These are phyloP conservation scores for Bombus breviceps DNA, from an alignment of 1,140 invertebrate species.

Conservation along the genomic window DNA sequence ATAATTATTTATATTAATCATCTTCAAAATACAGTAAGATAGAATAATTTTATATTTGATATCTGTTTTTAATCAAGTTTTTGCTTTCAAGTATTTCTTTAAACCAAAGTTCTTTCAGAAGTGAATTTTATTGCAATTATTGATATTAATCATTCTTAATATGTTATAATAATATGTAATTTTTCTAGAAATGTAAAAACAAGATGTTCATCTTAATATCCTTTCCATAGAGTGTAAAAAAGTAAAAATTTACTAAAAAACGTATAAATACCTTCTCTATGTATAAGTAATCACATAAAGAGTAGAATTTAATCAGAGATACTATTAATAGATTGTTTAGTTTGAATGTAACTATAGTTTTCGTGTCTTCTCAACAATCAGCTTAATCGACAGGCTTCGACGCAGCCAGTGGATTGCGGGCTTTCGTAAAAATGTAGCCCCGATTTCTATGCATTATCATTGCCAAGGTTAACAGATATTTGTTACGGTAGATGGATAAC, in stretches of 20 bases:
- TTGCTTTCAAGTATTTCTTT: no score
- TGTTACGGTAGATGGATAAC: slow-evolving; percentile 43
- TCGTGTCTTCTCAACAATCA: not conserved
- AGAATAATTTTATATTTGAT: no score
- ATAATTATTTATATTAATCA: no score
- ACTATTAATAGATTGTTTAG: not conserved
- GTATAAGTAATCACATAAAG: not conserved
- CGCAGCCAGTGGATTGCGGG: not conserved
- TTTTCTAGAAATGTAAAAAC: not conserved
- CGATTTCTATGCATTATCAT: slow-evolving; percentile 43
- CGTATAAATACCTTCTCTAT: not conserved
- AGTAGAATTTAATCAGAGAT: not conserved
- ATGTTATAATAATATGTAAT: no score
- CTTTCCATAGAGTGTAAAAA: not conserved
- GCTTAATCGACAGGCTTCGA: not conserved
- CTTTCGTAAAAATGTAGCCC: slow-evolving; percentile 28
- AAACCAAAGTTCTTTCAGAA: no score
- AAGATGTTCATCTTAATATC: not conserved
- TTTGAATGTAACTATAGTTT: not conserved
- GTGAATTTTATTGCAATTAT: no score
- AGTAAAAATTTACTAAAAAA: not conserved
- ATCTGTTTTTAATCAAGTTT: no score
- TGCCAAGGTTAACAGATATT: slow-evolving; percentile 41
- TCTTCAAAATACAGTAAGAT: no score
- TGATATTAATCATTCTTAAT: no score